Evolutionary conservation across 2,113 vertebrate species (phyloP), one percentile per base, ranked within the genome.

Genomic region (Cyrtonyx montezumae): DNA sequence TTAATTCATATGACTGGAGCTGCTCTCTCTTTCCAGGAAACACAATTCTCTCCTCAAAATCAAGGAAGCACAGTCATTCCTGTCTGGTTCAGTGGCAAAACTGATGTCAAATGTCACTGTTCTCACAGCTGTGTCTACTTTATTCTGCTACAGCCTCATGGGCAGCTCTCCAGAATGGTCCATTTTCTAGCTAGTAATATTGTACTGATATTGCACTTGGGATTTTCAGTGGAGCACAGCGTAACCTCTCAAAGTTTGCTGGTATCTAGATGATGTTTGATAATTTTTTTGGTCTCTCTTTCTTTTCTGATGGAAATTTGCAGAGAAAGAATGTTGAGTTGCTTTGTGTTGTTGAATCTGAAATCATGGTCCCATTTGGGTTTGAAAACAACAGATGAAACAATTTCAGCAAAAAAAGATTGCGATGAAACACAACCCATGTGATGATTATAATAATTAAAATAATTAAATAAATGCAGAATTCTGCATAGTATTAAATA

Each of bases 61-160:
- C n/a, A 70, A 78, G 66, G n/a, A 66, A 81, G 14, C 14, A 55
- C 28, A 43, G 17, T 3, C 81, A 10, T 11, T 53, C 11, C 49
- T 75, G 30, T 36, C 11, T 11, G 22, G 1, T 55, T 79, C 30
- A 13, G 62, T 16, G 56, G 56, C 26, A 82, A 76, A 81, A 56
- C 8, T 0, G 0, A 45, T 59, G 32, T 55, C 43, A 49, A 68
- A 25, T 23, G 28, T 28, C 4, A 1, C 13, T 19, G 23, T 13
- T 87, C 32, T 76, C 48, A 25, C 58, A 28, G 9, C 3, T 65
- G 62, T 3, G 2, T 49, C 46, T 30, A 16, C 13, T 68, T 43
- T 46, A 4, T 32, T 79, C 5, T 61, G 20, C 58, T 63, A 49
- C 32, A 68, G 62, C 8, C 48, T 82, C 23, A 5, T 14, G 42